Evolutionary conservation across 2,888 invertebrate species (phyloP).

Genomic region (Heliconius erato): DNA sequence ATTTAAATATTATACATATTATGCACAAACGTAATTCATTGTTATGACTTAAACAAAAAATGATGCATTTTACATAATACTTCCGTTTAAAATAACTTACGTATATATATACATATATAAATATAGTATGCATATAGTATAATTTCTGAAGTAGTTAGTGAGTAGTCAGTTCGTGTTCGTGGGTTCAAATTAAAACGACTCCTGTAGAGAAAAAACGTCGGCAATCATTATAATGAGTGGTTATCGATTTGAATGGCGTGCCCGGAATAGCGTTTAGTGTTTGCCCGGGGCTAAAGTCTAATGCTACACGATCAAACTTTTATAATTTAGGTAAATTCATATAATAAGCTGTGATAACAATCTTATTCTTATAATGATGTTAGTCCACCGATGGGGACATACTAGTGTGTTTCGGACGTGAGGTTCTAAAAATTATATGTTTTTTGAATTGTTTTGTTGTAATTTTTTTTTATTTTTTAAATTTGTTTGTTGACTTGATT

Average conservation of each 20-base stretch:
- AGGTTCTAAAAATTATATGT: background rate
- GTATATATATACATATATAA: background rate
- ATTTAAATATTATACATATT: conserved; percentile 7
- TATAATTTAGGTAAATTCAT: conserved; percentile 57
- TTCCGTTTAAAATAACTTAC: conserved; percentile 12
- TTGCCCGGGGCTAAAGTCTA: conserved; percentile 23
- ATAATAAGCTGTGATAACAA: conserved; percentile 53
- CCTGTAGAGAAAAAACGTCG: conserved; percentile 27
- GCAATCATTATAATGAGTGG: conserved; percentile 69
- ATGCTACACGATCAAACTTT: conserved; percentile 29
- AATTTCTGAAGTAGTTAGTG: conserved; percentile 30
- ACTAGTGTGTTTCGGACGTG: background rate
- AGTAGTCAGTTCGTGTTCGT: conserved; percentile 24
- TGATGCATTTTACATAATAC: conserved; percentile 19
- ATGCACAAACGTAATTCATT: background rate
- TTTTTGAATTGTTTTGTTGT: background rate
- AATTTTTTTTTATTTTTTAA: background rate
- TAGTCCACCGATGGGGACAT: conserved; percentile 16
- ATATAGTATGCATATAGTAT: background rate
- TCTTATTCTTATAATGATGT: conserved; percentile 31
- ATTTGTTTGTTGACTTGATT: background rate
- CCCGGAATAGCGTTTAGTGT: conserved; percentile 65
- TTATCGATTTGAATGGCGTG: conserved; percentile 65
- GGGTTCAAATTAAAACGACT: conserved; percentile 35
- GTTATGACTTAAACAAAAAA: background rate